These are phyloP conservation scores for Pipistrellus kuhlii DNA, from an alignment of 2,797 vertebrate genomes.

Conservation along the genomic window DNA sequence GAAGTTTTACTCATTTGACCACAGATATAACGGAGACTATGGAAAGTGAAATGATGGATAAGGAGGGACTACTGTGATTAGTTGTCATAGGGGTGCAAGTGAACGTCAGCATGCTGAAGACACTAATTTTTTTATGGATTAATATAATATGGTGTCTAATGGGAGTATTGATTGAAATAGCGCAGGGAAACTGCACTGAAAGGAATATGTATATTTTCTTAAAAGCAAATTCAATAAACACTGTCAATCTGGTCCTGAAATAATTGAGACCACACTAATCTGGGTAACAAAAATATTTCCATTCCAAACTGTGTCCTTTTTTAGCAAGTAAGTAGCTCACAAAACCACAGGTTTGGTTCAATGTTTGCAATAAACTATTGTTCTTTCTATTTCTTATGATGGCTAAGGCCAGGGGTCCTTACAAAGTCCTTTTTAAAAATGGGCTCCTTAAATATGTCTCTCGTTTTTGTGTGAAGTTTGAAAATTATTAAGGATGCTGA, in stretches of 20 bases:
- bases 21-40: background rate
- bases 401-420: background rate
- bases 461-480: background rate
- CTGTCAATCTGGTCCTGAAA: background rate
- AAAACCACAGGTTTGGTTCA: background rate
- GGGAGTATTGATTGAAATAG: conserved; percentile 7
- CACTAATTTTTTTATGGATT: conserved; percentile 14
- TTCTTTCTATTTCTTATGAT: background rate
- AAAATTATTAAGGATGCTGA: background rate
- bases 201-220: background rate
- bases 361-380: background rate
- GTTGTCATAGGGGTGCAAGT: background rate
- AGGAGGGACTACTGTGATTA: background rate
- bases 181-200: background rate
- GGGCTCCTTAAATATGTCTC: background rate
- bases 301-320: background rate
- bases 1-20: background rate
- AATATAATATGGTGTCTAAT: conserved; percentile 10
- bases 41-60: background rate
- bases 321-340: background rate
- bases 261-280: background rate
- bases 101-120: background rate
- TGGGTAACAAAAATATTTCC: background rate
- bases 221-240: conserved; percentile 59
- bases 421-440: background rate